Conservation (phyloP, 2,113 vertebrate species). For the Lates calcarifer region DNA sequence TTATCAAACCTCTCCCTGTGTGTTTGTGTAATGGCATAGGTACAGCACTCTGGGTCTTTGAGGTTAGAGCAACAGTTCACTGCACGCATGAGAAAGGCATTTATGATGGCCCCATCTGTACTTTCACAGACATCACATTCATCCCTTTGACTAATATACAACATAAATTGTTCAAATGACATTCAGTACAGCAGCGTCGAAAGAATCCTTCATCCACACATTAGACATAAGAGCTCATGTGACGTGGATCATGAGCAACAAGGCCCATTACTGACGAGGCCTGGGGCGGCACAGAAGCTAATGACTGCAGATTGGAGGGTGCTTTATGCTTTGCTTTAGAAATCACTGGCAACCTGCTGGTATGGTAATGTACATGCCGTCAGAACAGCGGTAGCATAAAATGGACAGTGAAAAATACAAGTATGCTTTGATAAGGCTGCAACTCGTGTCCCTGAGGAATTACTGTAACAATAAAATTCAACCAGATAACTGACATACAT, state of each 20-base stretch:
- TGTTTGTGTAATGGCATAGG: constrained; percentile 39
- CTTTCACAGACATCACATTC: constrained; percentile 30
- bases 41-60: constrained; percentile 38
- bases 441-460: constrained; percentile 38
- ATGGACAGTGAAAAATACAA: constrained; percentile 69
- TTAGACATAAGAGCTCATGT: constrained; percentile 76
- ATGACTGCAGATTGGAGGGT: constrained; percentile 76
- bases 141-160: constrained; percentile 49
- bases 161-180: constrained; percentile 70
- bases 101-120: constrained; percentile 8
- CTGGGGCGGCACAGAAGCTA: constrained; percentile 67
- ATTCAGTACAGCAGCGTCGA: constrained; percentile 55
- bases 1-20: constrained; percentile 11
- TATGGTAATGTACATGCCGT: constrained; percentile 60
- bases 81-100: constrained; percentile 26
- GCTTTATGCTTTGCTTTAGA: constrained; percentile 75
- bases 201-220: constrained; percentile 71
- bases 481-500: not conserved
- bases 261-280: constrained; percentile 72
- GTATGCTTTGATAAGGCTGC: constrained; percentile 35
- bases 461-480: constrained; percentile 36
- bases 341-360: constrained; percentile 66
- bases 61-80: constrained; percentile 65
- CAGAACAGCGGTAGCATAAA: constrained; percentile 49
- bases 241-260: constrained; percentile 74